Evolutionary conservation across 2,888 invertebrate species (phyloP), one percentile per base, ranked within the genome.

Genomic region (Pyrgus malvae): DNA sequence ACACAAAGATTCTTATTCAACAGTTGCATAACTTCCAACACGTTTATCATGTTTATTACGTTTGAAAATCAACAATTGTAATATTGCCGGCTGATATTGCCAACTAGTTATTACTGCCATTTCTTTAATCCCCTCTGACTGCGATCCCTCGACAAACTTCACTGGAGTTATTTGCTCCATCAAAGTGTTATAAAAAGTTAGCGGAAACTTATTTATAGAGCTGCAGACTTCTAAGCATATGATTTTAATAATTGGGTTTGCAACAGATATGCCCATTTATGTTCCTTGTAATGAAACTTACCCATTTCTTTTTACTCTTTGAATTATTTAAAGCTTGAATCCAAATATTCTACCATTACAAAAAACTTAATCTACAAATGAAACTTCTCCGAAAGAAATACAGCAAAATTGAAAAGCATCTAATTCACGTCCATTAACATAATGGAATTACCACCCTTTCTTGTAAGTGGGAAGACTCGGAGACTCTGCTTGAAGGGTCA

Each of bases 81-180:
- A 57, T 57, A 53, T 7, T 51, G 42, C 49, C 35, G 38, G 21
- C 54, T 55, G 41, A 57, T 48, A 44, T 44, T 23, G 50, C 58
- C 49, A 58, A 35, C 12, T 46, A 5, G 33, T 23, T 46, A 55
- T 51, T 45, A 57, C 49, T 50, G 33, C 46, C 40, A 56, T 64
- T 51, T 63, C 42, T 55, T 65, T 50, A 62, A 69, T 76, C 68
- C 66, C 53, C 57, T 67, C 66, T 54, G 53, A 49, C 62, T 66
- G 67, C 62, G 51, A 63, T 61, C 66, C 46, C 68, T 69, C 64
- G 60, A 65, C 66, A 69, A 78, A 78, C 69, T 76, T 74, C 66
- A 61, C 50, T 59, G 61, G 67, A 70, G 68, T 71, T 73, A 57
- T 62, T 63, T 59, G 19, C 49, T 56, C 49, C 55, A 56, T 61